Percentiles rank a stretch among this genome's conserved stretches.
Conservation (phyloP, 2,888 invertebrate genomes). For the Geotrupes spiniger region DNA sequence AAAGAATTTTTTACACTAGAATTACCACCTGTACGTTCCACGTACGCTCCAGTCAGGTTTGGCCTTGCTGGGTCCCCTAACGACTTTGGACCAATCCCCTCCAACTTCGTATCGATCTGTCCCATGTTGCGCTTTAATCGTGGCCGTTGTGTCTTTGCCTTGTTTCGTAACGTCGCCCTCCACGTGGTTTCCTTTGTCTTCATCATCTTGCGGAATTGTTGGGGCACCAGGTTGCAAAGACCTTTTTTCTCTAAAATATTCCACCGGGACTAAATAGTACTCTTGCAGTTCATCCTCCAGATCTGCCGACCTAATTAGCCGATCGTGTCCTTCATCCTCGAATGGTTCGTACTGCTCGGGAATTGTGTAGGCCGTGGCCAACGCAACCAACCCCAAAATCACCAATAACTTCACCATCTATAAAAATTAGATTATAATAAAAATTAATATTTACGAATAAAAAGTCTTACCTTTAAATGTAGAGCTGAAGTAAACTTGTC, state of each 20-base stretch:
- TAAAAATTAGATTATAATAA: too few relatives aligned
- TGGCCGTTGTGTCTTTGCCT: slow-evolving; percentile 11
- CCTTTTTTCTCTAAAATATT: slow-evolving; percentile 1
- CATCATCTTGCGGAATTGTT: slow-evolving; percentile 6
- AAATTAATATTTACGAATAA: too few relatives aligned
- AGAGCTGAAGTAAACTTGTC: too few relatives aligned
- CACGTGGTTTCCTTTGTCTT: background rate
- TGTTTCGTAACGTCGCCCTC: slow-evolving; percentile 6
- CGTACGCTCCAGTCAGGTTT: slow-evolving; percentile 15
- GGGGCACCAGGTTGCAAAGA: slow-evolving; percentile 14
- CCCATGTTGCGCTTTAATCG: slow-evolving; percentile 11
- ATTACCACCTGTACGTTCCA: slow-evolving; percentile 10
- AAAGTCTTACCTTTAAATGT: too few relatives aligned
- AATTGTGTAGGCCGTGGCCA: too few relatives aligned
- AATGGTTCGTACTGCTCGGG: too few relatives aligned
- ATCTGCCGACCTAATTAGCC: too few relatives aligned
- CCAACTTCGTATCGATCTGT: slow-evolving; percentile 11
- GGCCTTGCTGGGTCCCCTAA: slow-evolving; percentile 14
- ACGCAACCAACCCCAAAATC: too few relatives aligned
- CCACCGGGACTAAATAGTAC: background rate
- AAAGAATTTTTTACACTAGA: too few relatives aligned
- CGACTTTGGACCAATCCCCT: slow-evolving; percentile 15
- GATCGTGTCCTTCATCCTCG: too few relatives aligned
- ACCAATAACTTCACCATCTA: too few relatives aligned
- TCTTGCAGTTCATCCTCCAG: background rate